phyloP scores from a whole-genome alignment of 1,140 invertebrate genomes.

The Zaprionus kolodkinae region DNA sequence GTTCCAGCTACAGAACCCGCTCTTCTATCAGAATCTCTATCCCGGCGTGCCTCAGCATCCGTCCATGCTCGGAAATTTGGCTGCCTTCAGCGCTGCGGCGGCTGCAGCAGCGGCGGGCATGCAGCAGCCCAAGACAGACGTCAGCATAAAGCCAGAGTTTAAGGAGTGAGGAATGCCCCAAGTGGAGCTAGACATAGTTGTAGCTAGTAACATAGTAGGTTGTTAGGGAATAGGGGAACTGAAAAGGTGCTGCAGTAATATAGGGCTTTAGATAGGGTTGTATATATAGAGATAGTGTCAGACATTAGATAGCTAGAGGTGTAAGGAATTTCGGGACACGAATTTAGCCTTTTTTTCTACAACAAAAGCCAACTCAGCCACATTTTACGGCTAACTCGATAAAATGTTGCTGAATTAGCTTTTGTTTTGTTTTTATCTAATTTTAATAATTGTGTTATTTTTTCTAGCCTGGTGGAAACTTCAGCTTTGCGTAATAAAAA shows the following conservation, averaged over 20 bases:
- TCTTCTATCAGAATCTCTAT: slow-evolving; percentile 83
- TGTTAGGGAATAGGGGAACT: neutral
- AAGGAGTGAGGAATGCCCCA: slow-evolving; percentile 58
- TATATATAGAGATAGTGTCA: neutral
- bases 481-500: slow-evolving; percentile 52
- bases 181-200: slow-evolving; percentile 20
- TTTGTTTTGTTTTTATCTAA: slow-evolving; percentile 43
- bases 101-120: slow-evolving; percentile 66
- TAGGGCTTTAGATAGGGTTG: neutral
- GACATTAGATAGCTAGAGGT: neutral
- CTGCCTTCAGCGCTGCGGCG: slow-evolving; percentile 68
- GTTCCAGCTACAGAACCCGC: slow-evolving; percentile 79
- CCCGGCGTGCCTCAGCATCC: slow-evolving; percentile 63
- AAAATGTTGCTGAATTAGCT: slow-evolving; percentile 75
- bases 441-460: slow-evolving; percentile 41
- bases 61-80: slow-evolving; percentile 63
- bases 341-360: slow-evolving; percentile 17
- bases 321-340: neutral
- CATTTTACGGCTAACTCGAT: slow-evolving; percentile 43
- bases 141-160: slow-evolving; percentile 72
- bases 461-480: slow-evolving; percentile 27
- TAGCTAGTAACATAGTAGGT: neutral
- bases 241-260: neutral
- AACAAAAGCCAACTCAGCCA: slow-evolving; percentile 70
- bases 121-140: slow-evolving; percentile 69